Conservation (phyloP, 1,140 invertebrate genomes). For the Halictus rubicundus region DNA sequence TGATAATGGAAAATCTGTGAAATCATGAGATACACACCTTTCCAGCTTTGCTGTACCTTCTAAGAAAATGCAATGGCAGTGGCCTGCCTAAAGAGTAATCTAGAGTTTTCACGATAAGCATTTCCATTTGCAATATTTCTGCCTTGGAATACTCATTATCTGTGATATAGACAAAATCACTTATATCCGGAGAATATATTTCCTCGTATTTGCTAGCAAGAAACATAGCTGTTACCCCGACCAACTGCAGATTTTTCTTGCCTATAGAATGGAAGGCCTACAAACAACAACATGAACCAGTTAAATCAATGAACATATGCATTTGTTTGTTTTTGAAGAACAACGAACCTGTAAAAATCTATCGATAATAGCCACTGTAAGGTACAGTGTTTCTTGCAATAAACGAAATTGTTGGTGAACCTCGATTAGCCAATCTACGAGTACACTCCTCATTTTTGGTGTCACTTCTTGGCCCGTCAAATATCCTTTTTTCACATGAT, state of each 20-base stretch:
- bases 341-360: slow-evolving; percentile 90
- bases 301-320: background rate
- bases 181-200: slow-evolving; percentile 92
- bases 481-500: slow-evolving; percentile 83
- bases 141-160: slow-evolving; percentile 92
- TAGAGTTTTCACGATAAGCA: slow-evolving; percentile 87
- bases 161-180: slow-evolving; percentile 95
- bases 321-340: background rate
- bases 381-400: slow-evolving; percentile 94
- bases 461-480: slow-evolving; percentile 86
- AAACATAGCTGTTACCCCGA: slow-evolving; percentile 94
- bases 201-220: slow-evolving; percentile 98
- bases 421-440: slow-evolving; percentile 97
- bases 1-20: background rate
- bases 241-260: slow-evolving; percentile 90
- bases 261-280: slow-evolving; percentile 82
- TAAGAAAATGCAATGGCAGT: slow-evolving; percentile 92
- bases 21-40: slow-evolving; percentile 74
- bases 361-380: slow-evolving; percentile 94
- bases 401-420: slow-evolving; percentile 94
- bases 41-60: slow-evolving; percentile 90
- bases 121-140: slow-evolving; percentile 94
- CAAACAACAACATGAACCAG: slow-evolving; percentile 51
- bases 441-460: slow-evolving; percentile 91
- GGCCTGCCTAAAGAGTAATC: slow-evolving; percentile 92